Base-by-base conservation (phyloP, 2,888 invertebrate genomes). In the Strigamia maritima region DNA sequence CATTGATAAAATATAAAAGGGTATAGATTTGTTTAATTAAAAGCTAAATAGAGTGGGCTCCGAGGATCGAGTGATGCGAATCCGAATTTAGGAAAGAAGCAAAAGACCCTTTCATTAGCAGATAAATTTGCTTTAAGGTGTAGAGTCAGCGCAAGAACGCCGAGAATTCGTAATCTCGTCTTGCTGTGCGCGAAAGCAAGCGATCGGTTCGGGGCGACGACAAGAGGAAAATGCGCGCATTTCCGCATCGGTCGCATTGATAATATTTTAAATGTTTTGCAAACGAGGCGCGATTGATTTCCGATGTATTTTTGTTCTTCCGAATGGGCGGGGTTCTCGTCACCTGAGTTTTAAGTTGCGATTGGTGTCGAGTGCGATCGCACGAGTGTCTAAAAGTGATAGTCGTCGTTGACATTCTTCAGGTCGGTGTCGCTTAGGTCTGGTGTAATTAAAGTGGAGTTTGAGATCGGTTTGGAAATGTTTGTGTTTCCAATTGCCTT, bases 401-500 rank as follows among this genome's bases (percentile, higher is more conserved):
- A 22, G 60, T 19, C 60, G 60, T 2, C 24, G 60, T 65, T 65
- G 28, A 26, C 70, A 26, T 16, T 70, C 70, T 70, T 70, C 26
- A 70, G 28, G 26, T 70, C 28, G 70, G 70, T 70, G 26, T 70
- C 28, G 70, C 28, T 70, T 70, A 70, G 26, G 70, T 26, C 28
- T 28, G 70, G 70, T 70, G 70, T 70, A 70, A 70, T 70, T 70
- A 70, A 70, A 70, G 70, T 70, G 70, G 70, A 70, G 70, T 70
- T 70, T 70, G 24, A 28, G 70, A 70, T 70, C 70, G n/a, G 54
- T 54, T 54, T 2, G 70, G 28, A 70, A 70, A 28, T 70, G 70
- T 70, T 70, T 70, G 70, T 70, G 70, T 70, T 70, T 70, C 70
- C 70, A 70, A 70, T 70, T 70, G 70, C 70, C 70, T 70, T 70